Percentiles rank a stretch among this genome's conserved stretches.
phyloP scores from a whole-genome alignment of 1,140 invertebrate species.

The Hirudo medicinalis region DNA sequence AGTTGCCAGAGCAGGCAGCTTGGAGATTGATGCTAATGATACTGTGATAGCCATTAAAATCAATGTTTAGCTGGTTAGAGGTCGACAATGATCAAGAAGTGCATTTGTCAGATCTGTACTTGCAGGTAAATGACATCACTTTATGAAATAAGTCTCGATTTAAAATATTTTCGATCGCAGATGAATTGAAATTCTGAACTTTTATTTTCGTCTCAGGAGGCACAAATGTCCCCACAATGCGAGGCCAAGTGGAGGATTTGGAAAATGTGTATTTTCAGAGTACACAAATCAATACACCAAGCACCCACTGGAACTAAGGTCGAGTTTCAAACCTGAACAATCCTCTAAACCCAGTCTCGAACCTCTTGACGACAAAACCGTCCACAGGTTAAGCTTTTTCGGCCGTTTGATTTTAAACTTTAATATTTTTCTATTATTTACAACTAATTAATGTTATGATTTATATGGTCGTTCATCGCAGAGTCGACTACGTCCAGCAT shows the following conservation, averaged over 20 bases:
- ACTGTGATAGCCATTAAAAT: no score
- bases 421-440: neutral
- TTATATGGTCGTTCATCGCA: constrained; percentile 24
- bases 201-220: constrained; percentile 17
- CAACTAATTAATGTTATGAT: neutral
- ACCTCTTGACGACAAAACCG: constrained; percentile 27
- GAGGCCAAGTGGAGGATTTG: neutral
- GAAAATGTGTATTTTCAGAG: constrained; percentile 27
- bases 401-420: neutral
- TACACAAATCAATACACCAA: constrained; percentile 25
- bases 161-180: no score
- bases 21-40: no score
- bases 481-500: constrained; percentile 37
- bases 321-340: constrained; percentile 25
- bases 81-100: constrained; percentile 25
- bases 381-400: constrained; percentile 24
- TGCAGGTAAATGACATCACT: constrained; percentile 24
- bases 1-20: no score
- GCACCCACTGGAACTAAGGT: constrained; percentile 18
- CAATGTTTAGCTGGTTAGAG: no score
- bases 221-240: constrained; percentile 28
- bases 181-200: neutral
- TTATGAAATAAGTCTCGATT: no score
- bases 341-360: constrained; percentile 16
- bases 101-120: constrained; percentile 28